Conservation (phyloP, 2,113 vertebrate genomes). For the Hippocampus abdominalis region DNA sequence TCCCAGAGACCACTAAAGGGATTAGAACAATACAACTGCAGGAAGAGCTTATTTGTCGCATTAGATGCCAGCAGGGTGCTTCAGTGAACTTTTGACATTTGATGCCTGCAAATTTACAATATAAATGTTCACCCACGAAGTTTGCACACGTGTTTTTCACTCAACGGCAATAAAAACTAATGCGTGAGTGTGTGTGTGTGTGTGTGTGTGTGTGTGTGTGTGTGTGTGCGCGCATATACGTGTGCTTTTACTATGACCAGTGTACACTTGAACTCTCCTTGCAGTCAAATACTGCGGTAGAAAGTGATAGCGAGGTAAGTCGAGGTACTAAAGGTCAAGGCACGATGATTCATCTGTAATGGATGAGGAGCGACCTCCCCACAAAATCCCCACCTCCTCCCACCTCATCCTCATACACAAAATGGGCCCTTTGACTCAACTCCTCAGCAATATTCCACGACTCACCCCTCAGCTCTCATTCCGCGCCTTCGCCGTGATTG, state of each 20-base stretch:
- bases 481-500: slow-evolving; percentile 37
- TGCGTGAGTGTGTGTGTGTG: neutral
- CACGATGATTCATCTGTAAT: slow-evolving; percentile 65
- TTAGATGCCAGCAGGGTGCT: slow-evolving; percentile 58
- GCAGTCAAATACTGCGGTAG: slow-evolving; percentile 26
- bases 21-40: slow-evolving; percentile 71
- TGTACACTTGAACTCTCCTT: slow-evolving; percentile 54
- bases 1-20: slow-evolving; percentile 67
- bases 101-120: slow-evolving; percentile 35
- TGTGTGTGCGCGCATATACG: too few species aligned
- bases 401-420: slow-evolving; percentile 62
- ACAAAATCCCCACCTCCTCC: neutral
- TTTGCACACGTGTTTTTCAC: neutral
- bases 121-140: slow-evolving; percentile 20
- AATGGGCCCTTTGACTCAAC: slow-evolving; percentile 48
- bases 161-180: slow-evolving; percentile 2
- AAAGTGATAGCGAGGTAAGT: slow-evolving; percentile 29
- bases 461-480: slow-evolving; percentile 53
- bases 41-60: slow-evolving; percentile 70
- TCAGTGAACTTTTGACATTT: slow-evolving; percentile 70
- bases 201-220: neutral
- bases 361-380: slow-evolving; percentile 62
- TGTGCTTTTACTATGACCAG: slow-evolving; percentile 3
- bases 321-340: slow-evolving; percentile 64
- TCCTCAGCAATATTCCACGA: slow-evolving; percentile 30